Conservation (phyloP, 2,113 vertebrate genomes). For the Amazona vittata region DNA sequence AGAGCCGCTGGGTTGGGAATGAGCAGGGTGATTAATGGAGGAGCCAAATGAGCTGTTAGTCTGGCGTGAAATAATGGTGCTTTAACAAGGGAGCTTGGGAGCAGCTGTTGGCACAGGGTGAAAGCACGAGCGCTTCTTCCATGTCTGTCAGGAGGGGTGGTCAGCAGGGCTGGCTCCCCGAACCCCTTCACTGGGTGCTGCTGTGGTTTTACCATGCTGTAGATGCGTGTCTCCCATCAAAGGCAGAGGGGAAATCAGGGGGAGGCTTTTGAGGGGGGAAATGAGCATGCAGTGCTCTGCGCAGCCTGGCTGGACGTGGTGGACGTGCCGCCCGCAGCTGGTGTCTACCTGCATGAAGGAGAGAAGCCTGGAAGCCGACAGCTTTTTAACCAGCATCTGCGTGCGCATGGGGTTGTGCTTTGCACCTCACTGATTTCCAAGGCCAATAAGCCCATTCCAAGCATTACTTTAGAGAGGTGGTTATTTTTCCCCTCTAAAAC, state of each 20-base stretch:
- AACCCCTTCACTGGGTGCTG: neutral
- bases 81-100: neutral
- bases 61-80: neutral
- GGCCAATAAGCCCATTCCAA: neutral
- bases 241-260: neutral
- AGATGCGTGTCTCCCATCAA: neutral
- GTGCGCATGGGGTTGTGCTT: rapidly evolving
- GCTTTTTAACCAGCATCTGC: neutral
- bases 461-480: neutral
- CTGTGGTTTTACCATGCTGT: neutral
- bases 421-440: neutral
- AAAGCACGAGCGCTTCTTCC: neutral
- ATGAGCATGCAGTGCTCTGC: neutral
- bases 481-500: neutral
- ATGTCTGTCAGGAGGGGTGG: neutral
- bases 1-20: neutral
- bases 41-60: conserved; percentile 3
- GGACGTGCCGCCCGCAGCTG: neutral
- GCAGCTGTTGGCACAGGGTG: neutral
- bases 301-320: neutral
- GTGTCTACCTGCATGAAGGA: neutral
- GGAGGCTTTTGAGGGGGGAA: neutral
- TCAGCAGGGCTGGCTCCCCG: neutral
- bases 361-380: neutral
- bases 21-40: conserved; percentile 23